These are phyloP conservation scores for Chloroceryle aenea DNA, from an alignment of 2,113 vertebrate species.

Conservation along the genomic window DNA sequence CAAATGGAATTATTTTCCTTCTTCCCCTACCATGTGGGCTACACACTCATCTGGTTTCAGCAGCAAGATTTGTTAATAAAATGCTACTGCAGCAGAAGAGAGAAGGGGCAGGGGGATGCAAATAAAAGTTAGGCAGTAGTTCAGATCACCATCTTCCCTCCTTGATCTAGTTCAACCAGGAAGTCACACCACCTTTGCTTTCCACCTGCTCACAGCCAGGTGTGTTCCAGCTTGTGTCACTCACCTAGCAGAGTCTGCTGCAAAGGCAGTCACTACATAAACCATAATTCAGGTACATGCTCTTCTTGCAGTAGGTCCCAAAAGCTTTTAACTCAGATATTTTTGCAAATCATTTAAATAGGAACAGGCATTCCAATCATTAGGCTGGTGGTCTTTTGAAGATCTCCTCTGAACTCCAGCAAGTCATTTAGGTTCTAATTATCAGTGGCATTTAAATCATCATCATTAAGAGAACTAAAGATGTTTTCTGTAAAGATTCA, in stretches of 20 bases:
- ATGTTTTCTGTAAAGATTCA: not conserved
- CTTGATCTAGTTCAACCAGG: not conserved
- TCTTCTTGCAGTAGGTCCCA: not conserved
- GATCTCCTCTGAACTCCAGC: not conserved
- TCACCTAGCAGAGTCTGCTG: not conserved
- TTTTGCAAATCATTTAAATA: not conserved
- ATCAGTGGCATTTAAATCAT: slow-evolving; percentile 2
- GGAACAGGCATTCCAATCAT: not conserved
- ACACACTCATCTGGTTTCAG: not conserved
- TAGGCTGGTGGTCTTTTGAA: not conserved
- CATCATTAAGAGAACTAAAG: not conserved
- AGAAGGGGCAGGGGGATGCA: not conserved
- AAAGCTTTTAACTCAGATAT: not conserved
- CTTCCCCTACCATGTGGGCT: not conserved
- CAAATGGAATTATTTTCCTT: slow-evolving; percentile 3
- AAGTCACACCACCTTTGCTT: not conserved
- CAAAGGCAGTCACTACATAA: not conserved
- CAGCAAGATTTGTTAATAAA: slow-evolving; percentile 11
- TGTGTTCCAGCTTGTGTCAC: not conserved
- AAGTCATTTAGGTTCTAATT: not conserved
- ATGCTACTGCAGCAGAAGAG: not conserved
- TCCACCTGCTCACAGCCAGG: not conserved
- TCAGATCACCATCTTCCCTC: not conserved
- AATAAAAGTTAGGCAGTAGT: not conserved
- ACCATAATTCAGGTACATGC: rapidly evolving